Base-by-base conservation (phyloP, 2,888 invertebrate species). In the Philaethria dido region DNA sequence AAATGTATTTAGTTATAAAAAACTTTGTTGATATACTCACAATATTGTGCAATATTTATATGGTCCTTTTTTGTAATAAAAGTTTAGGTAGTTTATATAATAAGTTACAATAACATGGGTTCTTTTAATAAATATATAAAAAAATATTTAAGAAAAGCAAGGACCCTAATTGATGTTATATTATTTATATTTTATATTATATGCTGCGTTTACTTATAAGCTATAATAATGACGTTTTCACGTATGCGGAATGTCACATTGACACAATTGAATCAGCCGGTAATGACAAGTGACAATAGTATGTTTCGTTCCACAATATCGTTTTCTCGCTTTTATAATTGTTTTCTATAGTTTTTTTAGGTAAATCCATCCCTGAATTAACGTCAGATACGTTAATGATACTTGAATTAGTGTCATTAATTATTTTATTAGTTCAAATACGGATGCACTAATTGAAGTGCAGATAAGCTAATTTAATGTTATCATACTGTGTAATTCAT, bases 21-120 rank as follows among this genome's bases (percentile, higher is more conserved):
- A 11, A n/a, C 5, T 3, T 4, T 16, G 3, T 39, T 11, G 39
- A n/a, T 11, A 16, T 42, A 42, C 39, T 57, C 16, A 57, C 57
- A 57, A 57, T 57, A 25, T 57, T 57, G 57, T 57, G 57, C 39
- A 57, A 57, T 57, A 22, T 20, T 57, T 6, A 57, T 57, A 22
- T 57, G 22, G 39, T n/a, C n/a, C 57, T 57, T 57, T 42, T 9
- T 42, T 16, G 25, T 57, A 42, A 25, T 25, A 2, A 42, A 42
- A 9, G 8, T 42, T 57, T 39, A 16, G 16, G 29, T 13, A 0
- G 2, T 52, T 50, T 52, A n/a, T 11, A 29, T 29, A 9, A 33
- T 44, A 44, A 8, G 16, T 44, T n/a, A n/a, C n/a, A 52, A 4
- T 16, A 11, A 9, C 18, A 11, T 8, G 4, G 33, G 8, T 9